Evolutionary conservation across 2,888 invertebrate species (phyloP).

Genomic region (Leptinotarsa haldemani): DNA sequence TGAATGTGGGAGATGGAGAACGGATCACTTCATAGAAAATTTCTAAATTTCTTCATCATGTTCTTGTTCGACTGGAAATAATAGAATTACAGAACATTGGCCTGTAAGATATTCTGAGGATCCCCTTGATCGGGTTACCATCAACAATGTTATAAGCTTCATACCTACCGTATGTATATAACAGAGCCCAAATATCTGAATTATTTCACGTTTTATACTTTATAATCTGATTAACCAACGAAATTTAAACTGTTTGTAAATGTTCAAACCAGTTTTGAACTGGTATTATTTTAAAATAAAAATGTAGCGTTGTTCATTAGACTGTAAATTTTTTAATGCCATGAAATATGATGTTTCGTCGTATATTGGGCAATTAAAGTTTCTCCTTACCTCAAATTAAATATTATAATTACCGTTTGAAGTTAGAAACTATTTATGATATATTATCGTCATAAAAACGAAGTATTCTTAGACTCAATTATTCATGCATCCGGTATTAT

Average conservation of each 20-base stretch:
- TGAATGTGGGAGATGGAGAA: no score
- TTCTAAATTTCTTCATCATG: no score
- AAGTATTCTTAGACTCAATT: constrained; percentile 27
- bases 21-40: no score
- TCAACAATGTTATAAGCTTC: constrained; percentile 32
- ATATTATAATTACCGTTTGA: constrained; percentile 40
- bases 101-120: not conserved
- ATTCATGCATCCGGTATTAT: constrained; percentile 24
- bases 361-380: constrained; percentile 43
- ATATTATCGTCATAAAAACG: constrained; percentile 33
- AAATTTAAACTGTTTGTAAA: constrained; percentile 48
- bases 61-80: no score
- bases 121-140: constrained; percentile 4
- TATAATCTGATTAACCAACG: constrained; percentile 52
- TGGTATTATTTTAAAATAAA: constrained; percentile 50
- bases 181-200: constrained; percentile 36
- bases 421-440: constrained; percentile 34
- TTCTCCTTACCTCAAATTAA: constrained; percentile 44
- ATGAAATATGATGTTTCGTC: constrained; percentile 44
- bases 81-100: not conserved
- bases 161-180: constrained; percentile 24
- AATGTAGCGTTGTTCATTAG: constrained; percentile 49
- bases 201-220: constrained; percentile 46
- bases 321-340: constrained; percentile 48
- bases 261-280: constrained; percentile 52